A percentile compares a stretch with the other conserved stretches of the same genome.
Conservation (phyloP, 2,888 invertebrate genomes). For the Zaprionus obscuricornis region DNA sequence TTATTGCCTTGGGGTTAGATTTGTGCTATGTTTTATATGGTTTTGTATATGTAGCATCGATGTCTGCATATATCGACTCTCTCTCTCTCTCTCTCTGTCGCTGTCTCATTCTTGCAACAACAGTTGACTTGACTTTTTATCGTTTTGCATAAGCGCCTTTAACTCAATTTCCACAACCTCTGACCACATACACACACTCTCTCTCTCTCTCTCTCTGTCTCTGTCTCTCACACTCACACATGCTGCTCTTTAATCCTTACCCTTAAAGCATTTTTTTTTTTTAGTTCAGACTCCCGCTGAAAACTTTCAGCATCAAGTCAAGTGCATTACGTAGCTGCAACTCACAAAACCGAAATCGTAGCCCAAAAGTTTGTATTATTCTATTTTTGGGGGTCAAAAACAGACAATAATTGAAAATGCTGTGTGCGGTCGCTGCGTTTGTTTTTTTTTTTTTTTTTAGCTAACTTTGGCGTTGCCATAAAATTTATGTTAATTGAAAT, state of each 20-base stretch:
- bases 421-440: constrained; percentile 30
- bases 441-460: constrained; percentile 43
- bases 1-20: constrained; percentile 73
- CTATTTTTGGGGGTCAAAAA: too few species aligned
- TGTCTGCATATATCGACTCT: constrained; percentile 43
- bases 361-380: too few species aligned
- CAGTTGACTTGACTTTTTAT: constrained; percentile 46
- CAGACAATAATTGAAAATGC: constrained; percentile 73
- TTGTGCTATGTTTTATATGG: constrained; percentile 38
- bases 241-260: constrained; percentile 45
- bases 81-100: too few species aligned
- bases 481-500: constrained; percentile 78
- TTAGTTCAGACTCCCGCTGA: not conserved
- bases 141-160: constrained; percentile 77
- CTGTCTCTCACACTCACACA: constrained; percentile 20
- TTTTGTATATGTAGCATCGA: constrained; percentile 1
- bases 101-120: too few species aligned
- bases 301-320: constrained; percentile 23
- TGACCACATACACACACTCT: too few species aligned
- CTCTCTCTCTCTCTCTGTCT: constrained; percentile 5
- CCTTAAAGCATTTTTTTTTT: constrained; percentile 20
- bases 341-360: constrained; percentile 21
- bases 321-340: constrained; percentile 57
- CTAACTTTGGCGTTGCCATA: constrained; percentile 36
- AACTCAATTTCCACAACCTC: constrained; percentile 45